A percentile compares a stretch with the other conserved stretches of the same genome.
phyloP scores from a whole-genome alignment of 2,888 invertebrate species.

The Apamea sordens region DNA sequence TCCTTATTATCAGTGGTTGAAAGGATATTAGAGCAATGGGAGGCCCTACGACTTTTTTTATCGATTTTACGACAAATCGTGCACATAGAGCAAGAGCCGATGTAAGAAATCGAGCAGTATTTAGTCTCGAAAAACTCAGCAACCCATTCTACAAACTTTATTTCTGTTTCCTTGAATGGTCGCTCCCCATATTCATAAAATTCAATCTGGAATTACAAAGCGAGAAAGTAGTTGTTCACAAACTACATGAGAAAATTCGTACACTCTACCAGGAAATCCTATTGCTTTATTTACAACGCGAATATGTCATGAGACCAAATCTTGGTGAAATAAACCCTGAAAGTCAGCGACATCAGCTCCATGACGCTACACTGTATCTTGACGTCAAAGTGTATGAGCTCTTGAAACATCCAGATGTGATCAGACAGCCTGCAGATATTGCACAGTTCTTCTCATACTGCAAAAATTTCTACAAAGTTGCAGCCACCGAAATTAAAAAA shows the following conservation, averaged over 20 bases:
- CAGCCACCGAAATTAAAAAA: no score
- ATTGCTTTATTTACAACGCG: not conserved
- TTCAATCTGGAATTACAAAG: constrained; percentile 55
- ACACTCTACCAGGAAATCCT: not conserved
- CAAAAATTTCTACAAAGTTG: no score
- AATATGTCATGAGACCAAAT: not conserved
- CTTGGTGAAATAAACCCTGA: not conserved
- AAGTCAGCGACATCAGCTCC: not conserved
- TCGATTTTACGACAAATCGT: not conserved
- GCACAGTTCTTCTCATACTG: no score
- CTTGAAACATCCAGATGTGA: constrained; percentile 5
- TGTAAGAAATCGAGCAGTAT: constrained; percentile 10
- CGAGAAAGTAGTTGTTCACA: not conserved
- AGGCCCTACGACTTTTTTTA: not conserved
- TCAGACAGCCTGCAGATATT: not conserved
- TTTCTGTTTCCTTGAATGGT: constrained; percentile 32
- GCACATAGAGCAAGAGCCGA: constrained; percentile 34
- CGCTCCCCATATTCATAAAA: constrained; percentile 42
- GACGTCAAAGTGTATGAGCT: not conserved
- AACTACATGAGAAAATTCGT: not conserved
- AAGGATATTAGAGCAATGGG: constrained; percentile 21
- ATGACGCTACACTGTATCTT: constrained; percentile 3
- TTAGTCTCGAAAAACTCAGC: not conserved
- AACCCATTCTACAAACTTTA: constrained; percentile 42
- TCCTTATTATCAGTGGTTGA: not conserved